Evolutionary conservation across 1,140 invertebrate species (phyloP), one percentile per base, ranked within the genome.

Genomic region (Drosophila fuyamai): DNA sequence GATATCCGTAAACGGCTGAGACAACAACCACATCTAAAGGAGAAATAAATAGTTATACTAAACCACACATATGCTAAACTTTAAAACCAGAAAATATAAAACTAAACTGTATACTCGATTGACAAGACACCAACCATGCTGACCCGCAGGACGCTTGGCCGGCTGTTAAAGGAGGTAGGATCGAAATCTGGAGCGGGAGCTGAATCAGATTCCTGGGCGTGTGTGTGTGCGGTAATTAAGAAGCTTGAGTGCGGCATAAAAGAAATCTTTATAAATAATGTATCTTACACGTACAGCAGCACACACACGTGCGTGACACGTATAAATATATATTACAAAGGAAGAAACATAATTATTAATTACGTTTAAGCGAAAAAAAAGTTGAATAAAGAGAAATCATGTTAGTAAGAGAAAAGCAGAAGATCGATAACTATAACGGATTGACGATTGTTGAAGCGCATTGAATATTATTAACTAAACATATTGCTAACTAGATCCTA

Each of bases 41-140:
- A 47, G 48, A 57, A 75, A 57, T 18, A 61, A 79, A 78, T 70
- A 58, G 54, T 55, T 73, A 73, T 78, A 73, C 60, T 73, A 72
- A 79, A 78, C 68, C 43, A 47, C 46, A 70, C 51, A 74, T 77
- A 82, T 73, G 80, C 79, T 76, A 76, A 81, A 79, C 61, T 59
- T 81, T 79, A 84, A 76, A 81, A 89, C 58, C 59, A 72, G 66
- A 82, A 78, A 57, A 72, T 65, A 73, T 62, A 71, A 71, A 78
- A 89, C 63, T 89, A 77, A 88, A 89, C 51, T 83, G 80, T 90
- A 88, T 88, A 88, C 83, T 88, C 83, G 84, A 83, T 86, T 83
- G 84, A 83, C 84, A 85, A 88, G 76, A 83, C 84, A 83, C 83
- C 83, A 79, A 78, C 54, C 76, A 85, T 75, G 74, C 75, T 41